phyloP scores from a whole-genome alignment of 2,888 invertebrate species.

The Epinotia ramella region DNA sequence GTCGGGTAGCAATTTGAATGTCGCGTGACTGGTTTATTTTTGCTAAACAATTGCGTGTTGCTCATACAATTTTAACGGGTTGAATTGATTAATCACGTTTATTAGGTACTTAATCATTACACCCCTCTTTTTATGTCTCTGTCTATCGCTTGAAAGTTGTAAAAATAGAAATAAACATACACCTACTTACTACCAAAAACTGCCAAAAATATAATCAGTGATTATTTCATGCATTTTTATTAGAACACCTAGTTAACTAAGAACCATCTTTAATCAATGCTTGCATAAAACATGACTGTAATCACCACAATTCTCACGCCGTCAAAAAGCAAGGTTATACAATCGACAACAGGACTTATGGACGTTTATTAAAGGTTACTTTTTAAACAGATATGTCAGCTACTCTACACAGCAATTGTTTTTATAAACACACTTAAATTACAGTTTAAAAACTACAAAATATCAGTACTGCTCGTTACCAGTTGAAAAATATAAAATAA shows the following conservation, averaged over 20 bases:
- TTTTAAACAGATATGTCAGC: conserved; percentile 59
- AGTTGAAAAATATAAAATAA: conserved; percentile 47
- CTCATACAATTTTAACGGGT: neutral
- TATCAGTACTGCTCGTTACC: conserved; percentile 68
- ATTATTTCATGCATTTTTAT: neutral
- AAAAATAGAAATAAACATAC: neutral
- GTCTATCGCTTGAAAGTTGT: neutral
- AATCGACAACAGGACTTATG: conserved; percentile 50
- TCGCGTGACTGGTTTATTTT: neutral
- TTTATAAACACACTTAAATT: conserved; percentile 63
- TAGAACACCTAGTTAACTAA: neutral
- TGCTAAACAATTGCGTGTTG: neutral
- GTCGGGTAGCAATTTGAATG: neutral
- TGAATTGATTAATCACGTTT: neutral
- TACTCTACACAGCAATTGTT: conserved; percentile 57
- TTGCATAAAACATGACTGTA: neutral
- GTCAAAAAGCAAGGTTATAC: conserved; percentile 47
- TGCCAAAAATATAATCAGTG: neutral
- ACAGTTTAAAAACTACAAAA: conserved; percentile 52
- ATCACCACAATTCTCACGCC: conserved; percentile 46
- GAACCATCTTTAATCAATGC: neutral
- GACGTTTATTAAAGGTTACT: conserved; percentile 55
- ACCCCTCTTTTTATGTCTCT: neutral
- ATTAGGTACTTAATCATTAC: neutral
- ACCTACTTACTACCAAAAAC: neutral